phyloP scores from a whole-genome alignment of 1,140 invertebrate species.

The Chironomus striatipennis region DNA sequence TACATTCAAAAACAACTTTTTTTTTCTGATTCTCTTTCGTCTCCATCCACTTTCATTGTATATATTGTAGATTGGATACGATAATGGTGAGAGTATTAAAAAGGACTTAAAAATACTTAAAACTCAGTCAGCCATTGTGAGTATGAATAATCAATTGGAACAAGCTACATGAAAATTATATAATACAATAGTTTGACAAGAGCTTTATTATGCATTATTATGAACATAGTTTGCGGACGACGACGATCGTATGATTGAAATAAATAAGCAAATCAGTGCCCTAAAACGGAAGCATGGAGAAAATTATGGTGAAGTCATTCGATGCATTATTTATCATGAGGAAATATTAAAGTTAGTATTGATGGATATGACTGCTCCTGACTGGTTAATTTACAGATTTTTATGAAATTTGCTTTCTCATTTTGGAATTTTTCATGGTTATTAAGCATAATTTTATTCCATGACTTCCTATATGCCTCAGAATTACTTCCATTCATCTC shows the following conservation, averaged over 20 bases:
- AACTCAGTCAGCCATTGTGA: background rate
- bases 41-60: background rate
- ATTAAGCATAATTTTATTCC: too few species aligned
- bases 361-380: too few species aligned
- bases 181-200: background rate
- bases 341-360: background rate
- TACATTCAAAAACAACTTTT: background rate
- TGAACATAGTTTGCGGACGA: background rate
- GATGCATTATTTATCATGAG: conserved; percentile 25
- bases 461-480: background rate
- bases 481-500: background rate
- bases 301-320: background rate
- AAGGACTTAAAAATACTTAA: conserved; percentile 7
- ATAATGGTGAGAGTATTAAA: background rate
- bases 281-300: background rate
- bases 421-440: too few species aligned
- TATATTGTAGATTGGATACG: background rate
- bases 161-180: background rate
- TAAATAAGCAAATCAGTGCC: background rate
- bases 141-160: background rate
- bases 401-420: too few species aligned
- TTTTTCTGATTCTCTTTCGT: too few species aligned
- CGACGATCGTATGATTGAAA: background rate
- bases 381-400: too few species aligned
- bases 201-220: background rate